A percentile compares a stretch with the other conserved stretches of the same genome.
phyloP scores from a whole-genome alignment of 2,797 vertebrate species.

The Morelia viridis region DNA sequence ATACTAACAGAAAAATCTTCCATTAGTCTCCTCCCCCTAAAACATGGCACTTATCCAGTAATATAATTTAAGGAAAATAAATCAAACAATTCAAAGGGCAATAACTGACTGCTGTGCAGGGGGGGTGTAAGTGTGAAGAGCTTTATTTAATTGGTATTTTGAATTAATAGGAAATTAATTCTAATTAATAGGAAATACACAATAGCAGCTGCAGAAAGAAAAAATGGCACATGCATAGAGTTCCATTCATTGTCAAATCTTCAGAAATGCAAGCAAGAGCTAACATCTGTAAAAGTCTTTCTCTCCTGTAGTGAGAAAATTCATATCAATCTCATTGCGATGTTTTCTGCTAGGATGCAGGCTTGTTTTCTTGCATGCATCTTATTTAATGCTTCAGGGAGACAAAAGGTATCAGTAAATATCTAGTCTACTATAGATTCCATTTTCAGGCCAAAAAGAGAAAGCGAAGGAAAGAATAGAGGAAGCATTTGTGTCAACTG shows the following conservation, averaged over 20 bases:
- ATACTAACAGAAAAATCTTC: too few relatives aligned
- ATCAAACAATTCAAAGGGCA: constrained; percentile 26
- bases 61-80: background rate
- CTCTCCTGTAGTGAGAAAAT: constrained; percentile 45
- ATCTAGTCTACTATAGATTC: constrained; percentile 19
- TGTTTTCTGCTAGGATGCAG: constrained; percentile 19
- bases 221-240: constrained; percentile 34
- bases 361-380: constrained; percentile 28
- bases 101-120: background rate
- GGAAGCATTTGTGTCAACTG: constrained; percentile 11
- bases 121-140: constrained; percentile 11
- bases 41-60: background rate
- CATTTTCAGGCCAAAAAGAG: background rate
- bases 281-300: constrained; percentile 49
- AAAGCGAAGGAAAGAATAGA: background rate
- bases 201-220: constrained; percentile 26
- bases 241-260: constrained; percentile 20
- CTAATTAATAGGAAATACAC: constrained; percentile 31
- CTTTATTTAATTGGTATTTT: background rate
- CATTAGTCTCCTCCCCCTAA: too few relatives aligned
- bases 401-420: background rate
- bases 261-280: constrained; percentile 21
- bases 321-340: constrained; percentile 35
- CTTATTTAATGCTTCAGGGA: constrained; percentile 3
- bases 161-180: constrained; percentile 47